Evolutionary conservation across 1,140 invertebrate species (phyloP), one percentile per base, ranked within the genome.

Genomic region (Lepeophtheirus salmonis): DNA sequence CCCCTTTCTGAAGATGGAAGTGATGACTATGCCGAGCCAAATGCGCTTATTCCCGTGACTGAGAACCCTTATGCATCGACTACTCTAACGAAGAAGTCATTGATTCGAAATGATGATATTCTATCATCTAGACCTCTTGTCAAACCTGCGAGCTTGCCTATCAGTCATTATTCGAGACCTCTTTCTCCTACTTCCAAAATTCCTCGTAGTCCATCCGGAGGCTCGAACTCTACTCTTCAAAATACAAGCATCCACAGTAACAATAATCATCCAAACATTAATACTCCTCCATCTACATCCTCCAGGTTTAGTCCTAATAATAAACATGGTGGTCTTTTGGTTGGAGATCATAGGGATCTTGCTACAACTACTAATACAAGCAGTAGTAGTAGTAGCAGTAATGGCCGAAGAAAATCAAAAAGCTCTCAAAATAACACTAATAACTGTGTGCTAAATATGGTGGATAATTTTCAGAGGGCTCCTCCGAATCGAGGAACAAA

Each of bases 1-100:
- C 18, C 30, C 14, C 26, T 23, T 12, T 13, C 16, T 16, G 30
- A 50, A 17, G 30, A 50, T 50, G n/a, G n/a, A 14, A 60, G 21
- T 1, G 57, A 60, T 53, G 57, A 60, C 23, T 60, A 60, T 51
- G 57, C 57, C 20, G 57, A 60, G 18, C 57, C 57, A 1, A 14
- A 50, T 14, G 20, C 14, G 3, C 2, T 52, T 30, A 17, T 60
- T 16, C 14, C 14, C 12, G n/a, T n/a, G n/a, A n/a, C 14, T 6
- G 14, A 16, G 16, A 52, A 52, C 18, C 20, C 50, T 10, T n/a
- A n/a, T 20, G 14, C 50, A 16, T 12, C 16, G 12, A 4, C 18
- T 3, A 16, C 3, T 13, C n/a, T n/a, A n/a, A 52, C 4, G 4
- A 52, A 16, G 10, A 10, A 52, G 14, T 18, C 50, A 4, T 16